Conservation (phyloP, 2,888 invertebrate genomes). For the Melinaea menophilus region DNA sequence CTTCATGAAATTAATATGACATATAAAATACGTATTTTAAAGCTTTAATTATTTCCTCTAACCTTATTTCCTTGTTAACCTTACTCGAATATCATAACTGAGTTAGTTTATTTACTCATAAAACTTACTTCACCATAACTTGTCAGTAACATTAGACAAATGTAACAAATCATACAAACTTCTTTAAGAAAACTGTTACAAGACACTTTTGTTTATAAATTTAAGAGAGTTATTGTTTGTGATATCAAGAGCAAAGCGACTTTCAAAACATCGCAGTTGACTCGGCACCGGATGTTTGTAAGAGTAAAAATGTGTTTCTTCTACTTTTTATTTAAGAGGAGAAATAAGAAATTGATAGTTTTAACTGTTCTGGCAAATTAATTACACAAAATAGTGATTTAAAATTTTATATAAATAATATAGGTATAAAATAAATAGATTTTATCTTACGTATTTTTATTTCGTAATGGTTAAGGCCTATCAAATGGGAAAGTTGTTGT, state of each 20-base stretch:
- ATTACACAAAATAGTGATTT: too few species aligned
- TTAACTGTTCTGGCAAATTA: too few species aligned
- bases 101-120: background rate
- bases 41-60: background rate
- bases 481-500: too few species aligned
- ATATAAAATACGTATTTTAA: too few species aligned
- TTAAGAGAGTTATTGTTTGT: conserved; percentile 6
- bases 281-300: background rate
- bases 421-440: too few species aligned
- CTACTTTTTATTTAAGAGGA: background rate
- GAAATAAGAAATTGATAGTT: too few species aligned
- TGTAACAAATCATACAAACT: too few species aligned
- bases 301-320: background rate
- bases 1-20: background rate
- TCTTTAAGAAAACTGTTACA: conserved; percentile 4
- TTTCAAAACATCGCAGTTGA: conserved; percentile 5
- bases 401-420: too few species aligned
- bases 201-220: conserved; percentile 4
- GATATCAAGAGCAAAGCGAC: conserved; percentile 5
- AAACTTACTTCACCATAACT: background rate
- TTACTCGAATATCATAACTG: background rate
- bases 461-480: too few species aligned
- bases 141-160: background rate
- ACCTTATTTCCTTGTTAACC: background rate
- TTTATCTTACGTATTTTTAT: too few species aligned